Conservation (phyloP, 2,113 vertebrate genomes). For the Emydocephalus ijimae region DNA sequence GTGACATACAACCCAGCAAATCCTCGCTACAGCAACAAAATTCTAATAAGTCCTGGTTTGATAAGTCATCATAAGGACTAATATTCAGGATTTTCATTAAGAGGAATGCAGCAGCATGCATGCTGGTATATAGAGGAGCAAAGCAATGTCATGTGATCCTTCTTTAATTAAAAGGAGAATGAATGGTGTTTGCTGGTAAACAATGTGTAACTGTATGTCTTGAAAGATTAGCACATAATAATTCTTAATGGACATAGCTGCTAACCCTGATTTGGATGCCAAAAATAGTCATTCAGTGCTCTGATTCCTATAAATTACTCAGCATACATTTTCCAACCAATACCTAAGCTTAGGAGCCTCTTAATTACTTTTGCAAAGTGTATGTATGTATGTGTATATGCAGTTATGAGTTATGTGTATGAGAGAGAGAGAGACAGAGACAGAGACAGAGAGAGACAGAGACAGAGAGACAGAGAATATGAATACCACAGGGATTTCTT, state of each 20-base stretch:
- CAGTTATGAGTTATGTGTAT: background rate
- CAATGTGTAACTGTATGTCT: conserved; percentile 52
- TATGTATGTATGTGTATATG: background rate
- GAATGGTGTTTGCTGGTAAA: conserved; percentile 61
- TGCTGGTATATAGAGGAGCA: background rate
- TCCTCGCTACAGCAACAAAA: background rate
- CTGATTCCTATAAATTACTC: conserved; percentile 17
- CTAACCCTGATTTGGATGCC: conserved; percentile 33
- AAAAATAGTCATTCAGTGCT: conserved; percentile 52
- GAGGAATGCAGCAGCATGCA: conserved; percentile 12
- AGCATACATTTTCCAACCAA: background rate
- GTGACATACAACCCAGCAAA: background rate
- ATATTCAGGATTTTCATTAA: background rate
- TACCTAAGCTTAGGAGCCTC: background rate
- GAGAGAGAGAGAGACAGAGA: background rate
- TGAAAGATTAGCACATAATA: conserved; percentile 46
- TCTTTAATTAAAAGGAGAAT: conserved; percentile 55
- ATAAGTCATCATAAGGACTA: background rate
- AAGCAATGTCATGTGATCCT: conserved; percentile 20
- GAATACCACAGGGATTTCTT: background rate
- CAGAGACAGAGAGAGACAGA: no score
- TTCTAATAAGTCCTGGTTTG: background rate
- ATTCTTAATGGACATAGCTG: conserved; percentile 49
- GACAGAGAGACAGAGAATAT: no score
- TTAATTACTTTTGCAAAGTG: background rate